Base-by-base conservation (phyloP, 2,888 invertebrate species). In the Choreutis nemorana region DNA sequence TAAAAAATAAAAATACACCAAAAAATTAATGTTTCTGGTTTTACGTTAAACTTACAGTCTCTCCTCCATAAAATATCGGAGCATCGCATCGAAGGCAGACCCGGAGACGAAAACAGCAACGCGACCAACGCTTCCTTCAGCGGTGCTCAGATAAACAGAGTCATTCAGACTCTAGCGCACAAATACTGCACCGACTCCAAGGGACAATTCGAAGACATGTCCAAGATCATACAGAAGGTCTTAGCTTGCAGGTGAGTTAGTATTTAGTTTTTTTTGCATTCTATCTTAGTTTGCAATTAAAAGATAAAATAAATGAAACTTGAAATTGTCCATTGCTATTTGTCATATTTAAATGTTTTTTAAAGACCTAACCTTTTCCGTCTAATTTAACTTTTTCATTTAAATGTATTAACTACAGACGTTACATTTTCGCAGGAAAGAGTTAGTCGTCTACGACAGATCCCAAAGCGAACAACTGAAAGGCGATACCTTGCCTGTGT, bases 111-210 rank as follows among this genome's bases (percentile, higher is more conserved):
- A 50, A 70, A 67, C 49, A 67, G 66, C 45, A 67, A 75, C 42
- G 61, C 73, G 1, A 79, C 78, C 38, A 67, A 68, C 28, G 78
- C 83, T 1, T 72, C 78, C 24, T 79, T 80, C 51, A 75, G 81
- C 39, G 83, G 83, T 25, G 83, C 83, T 14, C 87, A 90, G 61
- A 94, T 97, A 23, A 97, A 96, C 68, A 87, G 91, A 58, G 91
- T 93, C 28, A 97, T 97, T 47, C 97, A 97, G 59, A 85, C 93
- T 41, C 81, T 97, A 22, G 97, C 97, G 2, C 94, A 95, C 62
- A 92, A 94, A 56, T 97, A 97, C 68, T 95, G 96, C 61, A 90
- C 88, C 26, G 97, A 98, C 50, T 97, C 96, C 58, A 94, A 94
- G 61, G 88, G 89, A 3, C 91, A 94, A 4, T 97, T 97, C 62